Evolutionary conservation across 2,888 invertebrate species (phyloP).

Genomic region (Labia minor): DNA sequence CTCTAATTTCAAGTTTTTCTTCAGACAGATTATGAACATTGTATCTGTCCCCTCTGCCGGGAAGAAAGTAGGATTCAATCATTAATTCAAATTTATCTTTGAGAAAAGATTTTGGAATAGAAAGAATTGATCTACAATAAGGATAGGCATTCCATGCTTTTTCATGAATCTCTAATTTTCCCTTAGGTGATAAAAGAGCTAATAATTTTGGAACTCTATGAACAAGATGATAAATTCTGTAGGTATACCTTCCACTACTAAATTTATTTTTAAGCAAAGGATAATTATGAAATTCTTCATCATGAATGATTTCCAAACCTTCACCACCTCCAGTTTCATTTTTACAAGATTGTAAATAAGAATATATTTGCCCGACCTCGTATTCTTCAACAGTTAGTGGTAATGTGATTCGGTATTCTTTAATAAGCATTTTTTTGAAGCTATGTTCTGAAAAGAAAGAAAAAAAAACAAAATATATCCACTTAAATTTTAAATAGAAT

Average conservation of each 20-base stretch:
- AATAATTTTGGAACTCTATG: conserved; percentile 46
- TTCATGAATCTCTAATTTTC: conserved; percentile 45
- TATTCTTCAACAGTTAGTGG: conserved; percentile 34
- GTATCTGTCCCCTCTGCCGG: conserved; percentile 31
- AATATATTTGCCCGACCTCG: too few relatives aligned
- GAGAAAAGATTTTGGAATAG: conserved; percentile 39
- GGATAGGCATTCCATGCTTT: conserved; percentile 51
- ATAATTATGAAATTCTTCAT: conserved; percentile 45
- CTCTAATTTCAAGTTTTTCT: conserved; percentile 40
- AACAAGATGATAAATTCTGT: conserved; percentile 50
- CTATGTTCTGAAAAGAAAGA: too few relatives aligned
- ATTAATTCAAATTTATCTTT: conserved; percentile 44
- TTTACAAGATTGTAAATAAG: too few relatives aligned
- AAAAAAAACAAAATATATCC: too few relatives aligned
- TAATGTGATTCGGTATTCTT: conserved; percentile 20
- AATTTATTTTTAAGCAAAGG: conserved; percentile 39
- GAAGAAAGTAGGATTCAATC: conserved; percentile 36
- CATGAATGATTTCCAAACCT: conserved; percentile 49
- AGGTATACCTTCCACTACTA: conserved; percentile 47
- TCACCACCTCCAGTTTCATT: conserved; percentile 52
- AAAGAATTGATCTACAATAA: conserved; percentile 42
- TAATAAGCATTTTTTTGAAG: background rate
- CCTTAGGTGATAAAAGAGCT: conserved; percentile 42
- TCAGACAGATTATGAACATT: conserved; percentile 43
- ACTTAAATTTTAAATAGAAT: too few relatives aligned